These are phyloP conservation scores for Eumacrocentrus americanus DNA, from an alignment of 2,888 invertebrate species.

Conservation along the genomic window DNA sequence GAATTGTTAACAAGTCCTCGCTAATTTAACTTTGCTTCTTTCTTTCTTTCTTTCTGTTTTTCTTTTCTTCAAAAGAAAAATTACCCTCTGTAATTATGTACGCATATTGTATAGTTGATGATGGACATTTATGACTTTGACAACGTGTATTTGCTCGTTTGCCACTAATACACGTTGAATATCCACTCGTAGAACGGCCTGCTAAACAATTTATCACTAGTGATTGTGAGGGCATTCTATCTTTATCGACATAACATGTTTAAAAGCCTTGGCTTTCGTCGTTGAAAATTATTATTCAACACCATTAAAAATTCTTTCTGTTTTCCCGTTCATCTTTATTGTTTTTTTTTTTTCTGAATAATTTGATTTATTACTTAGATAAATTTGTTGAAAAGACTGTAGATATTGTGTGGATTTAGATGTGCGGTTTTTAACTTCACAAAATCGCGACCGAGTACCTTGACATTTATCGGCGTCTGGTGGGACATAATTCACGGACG, in stretches of 20 bases:
- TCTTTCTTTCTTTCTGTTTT: too few relatives aligned
- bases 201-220: neutral
- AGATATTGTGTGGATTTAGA: too few relatives aligned
- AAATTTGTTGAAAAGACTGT: too few relatives aligned
- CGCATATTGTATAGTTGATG: neutral
- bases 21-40: slow-evolving; percentile 15
- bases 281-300: too few relatives aligned
- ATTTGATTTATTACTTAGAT: too few relatives aligned
- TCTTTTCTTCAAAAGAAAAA: slow-evolving; percentile 7
- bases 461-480: neutral
- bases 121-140: neutral
- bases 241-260: too few relatives aligned
- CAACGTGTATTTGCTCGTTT: neutral
- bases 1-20: slow-evolving; percentile 18
- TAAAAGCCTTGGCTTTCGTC: neutral
- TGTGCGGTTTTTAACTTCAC: too few relatives aligned
- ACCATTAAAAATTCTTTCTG: too few relatives aligned
- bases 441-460: too few relatives aligned
- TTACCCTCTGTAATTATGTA: neutral
- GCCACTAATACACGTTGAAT: too few relatives aligned
- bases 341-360: too few relatives aligned
- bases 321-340: too few relatives aligned
- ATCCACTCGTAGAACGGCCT: neutral
- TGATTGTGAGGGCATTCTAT: neutral
- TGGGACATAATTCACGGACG: neutral